Evolutionary conservation across 2,888 invertebrate species (phyloP).

Genomic region (Philhelius pedissequus): DNA sequence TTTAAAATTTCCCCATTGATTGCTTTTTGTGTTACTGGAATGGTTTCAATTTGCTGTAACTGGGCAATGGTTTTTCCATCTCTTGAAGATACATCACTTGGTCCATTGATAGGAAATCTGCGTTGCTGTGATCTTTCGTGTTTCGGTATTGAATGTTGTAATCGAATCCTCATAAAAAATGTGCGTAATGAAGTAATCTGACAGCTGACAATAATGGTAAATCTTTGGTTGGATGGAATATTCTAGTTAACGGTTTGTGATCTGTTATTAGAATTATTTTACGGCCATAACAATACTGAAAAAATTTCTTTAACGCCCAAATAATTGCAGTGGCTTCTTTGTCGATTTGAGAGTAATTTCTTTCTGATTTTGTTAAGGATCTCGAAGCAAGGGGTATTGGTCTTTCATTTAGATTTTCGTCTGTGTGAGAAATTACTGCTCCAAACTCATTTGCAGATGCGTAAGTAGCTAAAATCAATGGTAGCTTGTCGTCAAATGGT

Average conservation of each 20-base stretch:
- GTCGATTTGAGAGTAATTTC: too few species aligned
- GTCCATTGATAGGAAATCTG: background rate
- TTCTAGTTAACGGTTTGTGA: slow-evolving; percentile 40
- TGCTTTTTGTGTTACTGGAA: background rate
- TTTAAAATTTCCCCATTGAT: background rate
- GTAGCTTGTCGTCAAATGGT: slow-evolving; percentile 61
- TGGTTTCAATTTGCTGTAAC: background rate
- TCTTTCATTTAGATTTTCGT: background rate
- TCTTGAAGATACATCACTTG: background rate
- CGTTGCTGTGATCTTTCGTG: slow-evolving; percentile 31
- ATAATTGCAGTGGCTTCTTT: too few species aligned
- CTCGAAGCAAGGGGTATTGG: too few species aligned
- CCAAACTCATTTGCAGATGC: slow-evolving; percentile 62
- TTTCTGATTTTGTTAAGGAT: too few species aligned
- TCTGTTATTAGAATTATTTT: slow-evolving; percentile 53
- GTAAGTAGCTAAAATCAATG: slow-evolving; percentile 69
- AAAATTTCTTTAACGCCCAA: slow-evolving; percentile 5
- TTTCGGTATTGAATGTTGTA: slow-evolving; percentile 59
- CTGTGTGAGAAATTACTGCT: slow-evolving; percentile 56
- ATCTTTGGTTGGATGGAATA: slow-evolving; percentile 48
- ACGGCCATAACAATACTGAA: slow-evolving; percentile 46
- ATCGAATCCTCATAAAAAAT: slow-evolving; percentile 53
- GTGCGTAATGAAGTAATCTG: slow-evolving; percentile 53
- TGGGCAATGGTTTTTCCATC: background rate
- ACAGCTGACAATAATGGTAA: slow-evolving; percentile 43